Percentiles rank a stretch among this genome's conserved stretches.
Conservation (phyloP, 1,140 invertebrate genomes). For the Brachionus plicatilis region DNA sequence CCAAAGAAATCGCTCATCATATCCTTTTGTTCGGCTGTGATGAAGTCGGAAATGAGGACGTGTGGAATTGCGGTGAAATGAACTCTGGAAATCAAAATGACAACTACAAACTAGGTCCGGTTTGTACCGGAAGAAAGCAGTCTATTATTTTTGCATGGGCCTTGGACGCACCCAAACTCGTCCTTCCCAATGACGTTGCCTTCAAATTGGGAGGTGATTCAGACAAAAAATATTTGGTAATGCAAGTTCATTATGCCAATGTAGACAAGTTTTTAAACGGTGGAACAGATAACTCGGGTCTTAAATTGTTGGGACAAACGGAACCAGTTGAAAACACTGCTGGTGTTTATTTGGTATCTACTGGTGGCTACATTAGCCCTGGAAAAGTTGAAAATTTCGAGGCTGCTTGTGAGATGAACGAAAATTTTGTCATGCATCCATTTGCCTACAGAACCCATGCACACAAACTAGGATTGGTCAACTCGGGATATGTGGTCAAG, state of each 20-base stretch:
- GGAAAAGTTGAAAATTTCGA: slow-evolving; percentile 56
- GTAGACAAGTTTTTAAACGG: slow-evolving; percentile 55
- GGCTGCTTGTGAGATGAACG: slow-evolving; percentile 45
- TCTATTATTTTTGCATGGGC: slow-evolving; percentile 93
- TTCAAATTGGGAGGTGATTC: slow-evolving; percentile 61
- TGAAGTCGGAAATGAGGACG: slow-evolving; percentile 65
- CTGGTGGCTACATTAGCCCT: slow-evolving; percentile 69
- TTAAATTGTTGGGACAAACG: background rate
- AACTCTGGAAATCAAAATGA: background rate
- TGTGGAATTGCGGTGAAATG: slow-evolving; percentile 65
- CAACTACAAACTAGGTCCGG: slow-evolving; percentile 43
- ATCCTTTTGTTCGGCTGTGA: slow-evolving; percentile 88
- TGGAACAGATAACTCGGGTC: slow-evolving; percentile 22
- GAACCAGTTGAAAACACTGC: slow-evolving; percentile 56
- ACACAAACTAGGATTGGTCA: slow-evolving; percentile 50
- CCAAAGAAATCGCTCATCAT: slow-evolving; percentile 86
- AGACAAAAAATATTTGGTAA: slow-evolving; percentile 59
- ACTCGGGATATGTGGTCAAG: slow-evolving; percentile 53
- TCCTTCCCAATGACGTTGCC: slow-evolving; percentile 69
- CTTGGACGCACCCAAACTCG: slow-evolving; percentile 77
- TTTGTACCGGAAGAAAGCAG: slow-evolving; percentile 44
- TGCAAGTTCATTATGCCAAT: slow-evolving; percentile 87
- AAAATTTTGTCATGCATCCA: slow-evolving; percentile 48
- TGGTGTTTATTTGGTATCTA: slow-evolving; percentile 78
- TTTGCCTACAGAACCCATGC: slow-evolving; percentile 55